These are phyloP conservation scores for Galbula dea DNA, from an alignment of 2,113 vertebrate species.

Conservation along the genomic window DNA sequence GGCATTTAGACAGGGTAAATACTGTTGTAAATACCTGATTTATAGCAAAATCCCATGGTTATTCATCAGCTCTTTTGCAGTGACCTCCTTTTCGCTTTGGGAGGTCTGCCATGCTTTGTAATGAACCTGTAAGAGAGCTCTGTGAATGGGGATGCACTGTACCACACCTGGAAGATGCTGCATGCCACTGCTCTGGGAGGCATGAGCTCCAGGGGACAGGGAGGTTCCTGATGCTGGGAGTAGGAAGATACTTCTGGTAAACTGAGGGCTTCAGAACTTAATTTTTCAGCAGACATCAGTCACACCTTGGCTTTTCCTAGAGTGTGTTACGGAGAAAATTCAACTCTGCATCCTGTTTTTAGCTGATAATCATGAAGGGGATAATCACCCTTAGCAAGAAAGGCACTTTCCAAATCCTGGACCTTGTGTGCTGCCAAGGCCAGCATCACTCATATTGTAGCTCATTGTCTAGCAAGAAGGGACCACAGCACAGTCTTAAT, in stretches of 20 bases:
- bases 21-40: constrained; percentile 44
- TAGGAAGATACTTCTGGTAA: neutral
- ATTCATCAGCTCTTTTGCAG: constrained; percentile 19
- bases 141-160: neutral
- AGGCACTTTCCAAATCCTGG: neutral
- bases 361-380: neutral
- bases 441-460: fast-evolving
- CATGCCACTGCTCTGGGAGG: fast-evolving
- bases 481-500: fast-evolving
- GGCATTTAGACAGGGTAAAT: constrained; percentile 43
- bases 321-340: neutral
- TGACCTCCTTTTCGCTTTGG: neutral
- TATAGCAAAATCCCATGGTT: constrained; percentile 9
- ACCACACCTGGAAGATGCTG: fast-evolving
- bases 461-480: neutral
- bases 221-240: fast-evolving
- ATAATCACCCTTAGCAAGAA: neutral
- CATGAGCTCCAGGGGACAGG: neutral
- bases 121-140: fast-evolving
- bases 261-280: neutral
- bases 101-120: neutral
- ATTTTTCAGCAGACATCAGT: fast-evolving
- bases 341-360: neutral
- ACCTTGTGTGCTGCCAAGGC: fast-evolving
- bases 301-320: neutral